phyloP scores from a whole-genome alignment of 1,140 invertebrate species.

The Ips typographus region DNA sequence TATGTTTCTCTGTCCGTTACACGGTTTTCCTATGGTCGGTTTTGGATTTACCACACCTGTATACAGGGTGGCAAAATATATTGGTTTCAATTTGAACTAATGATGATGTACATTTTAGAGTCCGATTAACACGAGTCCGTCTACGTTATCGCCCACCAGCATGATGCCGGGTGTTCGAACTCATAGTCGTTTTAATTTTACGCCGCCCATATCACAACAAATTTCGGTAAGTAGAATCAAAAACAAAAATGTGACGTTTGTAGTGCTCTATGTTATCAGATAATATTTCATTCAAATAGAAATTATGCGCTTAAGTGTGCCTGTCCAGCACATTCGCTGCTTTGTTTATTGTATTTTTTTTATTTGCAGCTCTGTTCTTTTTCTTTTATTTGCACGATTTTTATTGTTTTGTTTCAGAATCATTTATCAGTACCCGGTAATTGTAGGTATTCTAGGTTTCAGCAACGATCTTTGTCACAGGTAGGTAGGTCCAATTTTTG shows the following conservation, averaged over 20 bases:
- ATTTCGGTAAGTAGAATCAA: constrained; percentile 40
- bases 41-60: too few relatives aligned
- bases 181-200: constrained; percentile 49
- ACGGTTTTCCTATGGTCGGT: too few relatives aligned
- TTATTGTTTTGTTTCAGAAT: constrained; percentile 81
- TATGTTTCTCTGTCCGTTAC: too few relatives aligned
- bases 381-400: constrained; percentile 62
- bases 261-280: neutral
- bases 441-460: constrained; percentile 80
- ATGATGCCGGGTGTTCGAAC: constrained; percentile 46
- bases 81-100: constrained; percentile 8
- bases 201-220: constrained; percentile 39
- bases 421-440: constrained; percentile 84
- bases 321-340: neutral
- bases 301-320: too few relatives aligned
- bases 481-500: constrained; percentile 22
- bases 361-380: constrained; percentile 52
- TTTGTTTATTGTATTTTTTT: constrained; percentile 43
- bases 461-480: constrained; percentile 57
- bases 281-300: constrained; percentile 6
- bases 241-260: too few relatives aligned
- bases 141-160: constrained; percentile 71
- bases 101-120: constrained; percentile 58
- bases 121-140: constrained; percentile 68
- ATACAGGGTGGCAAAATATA: neutral